Evolutionary conservation across 2,888 invertebrate species (phyloP).

Genomic region (Lasioglossum calceatum): DNA sequence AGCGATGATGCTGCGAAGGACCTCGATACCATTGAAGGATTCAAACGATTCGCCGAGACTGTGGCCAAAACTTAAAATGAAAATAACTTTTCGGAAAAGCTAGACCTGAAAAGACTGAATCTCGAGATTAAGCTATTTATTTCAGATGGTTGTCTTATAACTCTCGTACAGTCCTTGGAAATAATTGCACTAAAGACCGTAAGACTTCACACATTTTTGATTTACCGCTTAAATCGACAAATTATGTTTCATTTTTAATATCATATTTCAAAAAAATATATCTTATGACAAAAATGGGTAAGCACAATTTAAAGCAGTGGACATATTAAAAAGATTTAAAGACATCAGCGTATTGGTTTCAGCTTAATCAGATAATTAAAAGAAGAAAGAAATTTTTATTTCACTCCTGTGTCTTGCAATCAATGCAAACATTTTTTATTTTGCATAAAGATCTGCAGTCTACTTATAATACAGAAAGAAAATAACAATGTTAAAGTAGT

Average conservation of each 20-base stretch:
- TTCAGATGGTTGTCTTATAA: not conserved
- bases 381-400: too few relatives aligned
- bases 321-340: too few relatives aligned
- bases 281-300: not conserved
- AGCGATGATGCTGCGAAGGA: slow-evolving; percentile 55
- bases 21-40: slow-evolving; percentile 76
- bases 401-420: too few relatives aligned
- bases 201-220: not conserved
- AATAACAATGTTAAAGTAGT: not conserved
- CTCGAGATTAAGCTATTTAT: slow-evolving; percentile 8
- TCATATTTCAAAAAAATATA: not conserved
- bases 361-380: too few relatives aligned
- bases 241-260: not conserved
- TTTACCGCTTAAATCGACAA: not conserved
- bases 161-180: not conserved
- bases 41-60: slow-evolving; percentile 77
- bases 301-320: too few relatives aligned
- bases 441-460: too few relatives aligned
- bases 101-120: not conserved
- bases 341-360: too few relatives aligned
- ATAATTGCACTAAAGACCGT: not conserved
- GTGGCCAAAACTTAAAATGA: slow-evolving; percentile 65
- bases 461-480: too few relatives aligned
- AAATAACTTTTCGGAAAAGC: not conserved
- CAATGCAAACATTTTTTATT: too few relatives aligned